Conservation (phyloP, 2,113 vertebrate genomes). For the Lucifuga dentata region DNA sequence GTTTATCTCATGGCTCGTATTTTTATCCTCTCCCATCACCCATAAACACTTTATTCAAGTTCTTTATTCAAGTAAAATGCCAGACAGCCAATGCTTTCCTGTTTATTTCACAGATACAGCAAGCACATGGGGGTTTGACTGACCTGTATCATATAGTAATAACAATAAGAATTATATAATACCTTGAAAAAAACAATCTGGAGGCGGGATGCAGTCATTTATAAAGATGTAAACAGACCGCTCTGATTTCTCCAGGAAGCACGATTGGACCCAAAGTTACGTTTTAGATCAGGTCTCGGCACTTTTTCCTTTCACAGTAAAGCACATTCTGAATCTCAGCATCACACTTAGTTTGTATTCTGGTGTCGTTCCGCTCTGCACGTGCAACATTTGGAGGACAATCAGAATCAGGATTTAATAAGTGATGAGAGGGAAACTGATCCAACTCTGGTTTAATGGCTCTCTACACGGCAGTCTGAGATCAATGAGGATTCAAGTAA, state of each 20-base stretch:
- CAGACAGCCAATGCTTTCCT: slow-evolving; percentile 16
- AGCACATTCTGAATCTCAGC: slow-evolving; percentile 16
- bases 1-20: slow-evolving; percentile 25
- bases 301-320: slow-evolving; percentile 34
- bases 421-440: not conserved
- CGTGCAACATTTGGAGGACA: slow-evolving; percentile 20
- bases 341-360: slow-evolving; percentile 7
- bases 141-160: slow-evolving; percentile 11
- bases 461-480: slow-evolving; percentile 55
- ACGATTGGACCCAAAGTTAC: slow-evolving; percentile 41
- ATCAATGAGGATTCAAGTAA: slow-evolving; percentile 75
- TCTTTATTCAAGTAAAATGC: slow-evolving; percentile 66
- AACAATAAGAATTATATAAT: not conserved
- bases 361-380: slow-evolving; percentile 26
- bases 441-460: slow-evolving; percentile 59
- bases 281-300: slow-evolving; percentile 19
- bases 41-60: slow-evolving; percentile 48
- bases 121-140: slow-evolving; percentile 25
- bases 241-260: slow-evolving; percentile 63
- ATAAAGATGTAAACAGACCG: slow-evolving; percentile 64
- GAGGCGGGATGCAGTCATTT: slow-evolving; percentile 20
- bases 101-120: slow-evolving; percentile 34
- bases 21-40: slow-evolving; percentile 29
- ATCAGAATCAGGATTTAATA: slow-evolving; percentile 1
- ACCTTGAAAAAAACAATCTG: not conserved